phyloP scores from a whole-genome alignment of 2,797 vertebrate species.

The Rhabdophis nuchalis region DNA sequence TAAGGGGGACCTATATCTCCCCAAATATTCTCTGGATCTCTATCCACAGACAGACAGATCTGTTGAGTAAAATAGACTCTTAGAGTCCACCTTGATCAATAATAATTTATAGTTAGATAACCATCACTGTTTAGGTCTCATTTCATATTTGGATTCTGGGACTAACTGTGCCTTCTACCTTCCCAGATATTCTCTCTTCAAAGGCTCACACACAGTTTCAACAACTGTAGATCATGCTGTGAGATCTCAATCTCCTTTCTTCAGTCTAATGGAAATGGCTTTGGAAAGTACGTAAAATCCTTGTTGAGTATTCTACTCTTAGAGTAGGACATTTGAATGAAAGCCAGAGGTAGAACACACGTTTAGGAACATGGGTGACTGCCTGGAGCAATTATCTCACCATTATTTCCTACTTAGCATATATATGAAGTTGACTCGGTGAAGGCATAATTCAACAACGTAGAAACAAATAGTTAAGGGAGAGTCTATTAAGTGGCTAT shows the following conservation, averaged over 20 bases:
- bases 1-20: not conserved
- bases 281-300: constrained; percentile 49
- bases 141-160: not conserved
- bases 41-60: not conserved
- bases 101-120: not conserved
- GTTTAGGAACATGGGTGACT: constrained; percentile 32
- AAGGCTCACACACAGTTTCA: constrained; percentile 58
- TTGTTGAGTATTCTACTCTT: constrained; percentile 43
- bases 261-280: constrained; percentile 46
- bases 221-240: constrained; percentile 53
- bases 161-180: constrained; percentile 62
- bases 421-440: not conserved
- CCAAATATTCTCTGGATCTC: not conserved
- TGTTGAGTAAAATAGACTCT: not conserved
- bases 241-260: constrained; percentile 54
- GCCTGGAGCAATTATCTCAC: not conserved
- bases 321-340: constrained; percentile 42
- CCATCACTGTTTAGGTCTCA: not conserved
- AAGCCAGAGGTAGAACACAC: constrained; percentile 36
- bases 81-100: not conserved
- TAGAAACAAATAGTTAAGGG: not conserved
- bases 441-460: constrained; percentile 12
- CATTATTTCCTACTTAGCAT: constrained; percentile 12
- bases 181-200: constrained; percentile 59
- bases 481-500: not conserved